Base-by-base conservation (phyloP, 2,888 invertebrate genomes). In the Amaurobius ferox region DNA sequence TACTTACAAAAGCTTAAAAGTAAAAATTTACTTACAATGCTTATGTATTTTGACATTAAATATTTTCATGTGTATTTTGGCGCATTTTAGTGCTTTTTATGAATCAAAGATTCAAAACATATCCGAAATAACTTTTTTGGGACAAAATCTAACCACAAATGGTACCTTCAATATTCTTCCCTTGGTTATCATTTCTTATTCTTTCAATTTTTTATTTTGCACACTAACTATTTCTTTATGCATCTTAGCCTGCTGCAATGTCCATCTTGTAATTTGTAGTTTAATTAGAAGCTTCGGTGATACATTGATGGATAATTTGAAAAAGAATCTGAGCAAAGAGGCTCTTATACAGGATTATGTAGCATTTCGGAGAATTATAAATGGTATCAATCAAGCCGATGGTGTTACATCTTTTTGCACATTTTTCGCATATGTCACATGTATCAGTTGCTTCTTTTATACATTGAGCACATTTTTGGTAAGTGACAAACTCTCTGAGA, bases 381-480 rank as follows among this genome's bases (percentile, higher is more conserved):
- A 48, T 16, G 77, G 64, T 13, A 62, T 83, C 35, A 64, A 66
- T 13, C 70, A 71, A 55, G 83, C 77, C 1, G 83, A 83, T 16
- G 64, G 66, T 32, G 77, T 71, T 11, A 19, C 77, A 48, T 83
- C 77, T 9, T 83, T 83, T 23, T 48, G 76, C 0, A 71, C 77
- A 0, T 72, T 83, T 48, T 83, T 83, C 66, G 71, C 71, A 0
- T 83, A 83, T 16, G 83, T 77, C 1, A 44, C 77, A 11, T 77
- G 77, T 61, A 83, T 83, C 16, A 77, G 83, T 26, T 83, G 83
- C n/a, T 83, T 83, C n/a, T 77, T 83, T 64, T 66, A 83, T 28
- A 77, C 66, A 11, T 11, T 83, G 16, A 83, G 83, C 40, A 66
- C 23, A 0, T 71, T 83, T n/a, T 5, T 83, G 9, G n/a, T 64